Evolutionary conservation across 2,797 vertebrate species (phyloP).

Genomic region (Chelmon rostratus): DNA sequence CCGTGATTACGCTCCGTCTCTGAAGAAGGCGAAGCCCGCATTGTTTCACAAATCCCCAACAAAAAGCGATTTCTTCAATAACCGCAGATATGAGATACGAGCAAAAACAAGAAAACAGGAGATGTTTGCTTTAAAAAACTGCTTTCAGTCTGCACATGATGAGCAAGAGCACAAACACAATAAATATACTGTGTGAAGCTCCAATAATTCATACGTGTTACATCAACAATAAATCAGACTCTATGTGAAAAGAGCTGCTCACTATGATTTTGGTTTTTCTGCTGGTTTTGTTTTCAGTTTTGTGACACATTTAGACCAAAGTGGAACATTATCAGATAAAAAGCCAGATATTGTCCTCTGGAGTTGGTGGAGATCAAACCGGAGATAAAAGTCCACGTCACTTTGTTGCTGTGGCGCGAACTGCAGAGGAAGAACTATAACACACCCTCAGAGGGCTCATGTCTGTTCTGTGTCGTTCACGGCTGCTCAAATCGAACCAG

Average conservation of each 20-base stretch:
- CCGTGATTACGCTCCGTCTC: conserved; percentile 10
- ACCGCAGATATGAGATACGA: background rate
- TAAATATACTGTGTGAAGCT: background rate
- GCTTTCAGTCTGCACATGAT: background rate
- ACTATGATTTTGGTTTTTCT: no score
- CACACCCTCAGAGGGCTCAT: no score
- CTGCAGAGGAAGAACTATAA: no score
- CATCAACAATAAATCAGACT: background rate
- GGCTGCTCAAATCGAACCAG: no score
- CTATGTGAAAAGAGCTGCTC: background rate
- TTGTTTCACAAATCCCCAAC: conserved; percentile 35
- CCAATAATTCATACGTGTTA: background rate
- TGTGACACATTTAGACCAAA: no score
- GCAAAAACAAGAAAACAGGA: background rate
- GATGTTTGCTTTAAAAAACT: background rate
- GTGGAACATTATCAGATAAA: background rate
- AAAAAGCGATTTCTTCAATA: background rate
- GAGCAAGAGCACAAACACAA: background rate
- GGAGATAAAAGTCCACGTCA: no score
- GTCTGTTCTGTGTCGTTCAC: no score
- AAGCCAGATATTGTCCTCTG: background rate
- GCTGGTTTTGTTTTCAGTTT: background rate
- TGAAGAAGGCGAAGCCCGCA: background rate
- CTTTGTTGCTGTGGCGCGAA: no score
- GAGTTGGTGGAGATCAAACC: background rate